A percentile compares a stretch with the other conserved stretches of the same genome.
These are phyloP conservation scores for Oreonectes daqikongensis DNA, from an alignment of 2,797 vertebrate species.

Conservation along the genomic window DNA sequence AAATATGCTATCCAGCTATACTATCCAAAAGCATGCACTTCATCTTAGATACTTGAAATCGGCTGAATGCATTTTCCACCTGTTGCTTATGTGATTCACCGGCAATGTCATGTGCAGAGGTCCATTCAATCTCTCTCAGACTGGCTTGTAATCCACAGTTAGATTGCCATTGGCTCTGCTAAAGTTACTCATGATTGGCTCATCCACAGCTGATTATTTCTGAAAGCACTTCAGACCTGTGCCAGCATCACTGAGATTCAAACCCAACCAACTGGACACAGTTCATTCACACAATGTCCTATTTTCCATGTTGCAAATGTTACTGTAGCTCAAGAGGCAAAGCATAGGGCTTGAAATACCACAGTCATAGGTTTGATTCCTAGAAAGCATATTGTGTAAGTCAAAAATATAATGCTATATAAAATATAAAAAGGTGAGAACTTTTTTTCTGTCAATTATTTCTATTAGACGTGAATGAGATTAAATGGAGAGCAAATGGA, in stretches of 20 bases:
- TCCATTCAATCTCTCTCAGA: background rate
- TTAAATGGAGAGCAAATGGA: too few species aligned
- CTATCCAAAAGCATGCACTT: too few species aligned
- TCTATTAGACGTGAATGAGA: too few species aligned
- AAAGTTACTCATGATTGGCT: constrained; percentile 11
- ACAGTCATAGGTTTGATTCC: background rate
- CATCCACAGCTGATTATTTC: constrained; percentile 21
- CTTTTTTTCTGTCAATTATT: too few species aligned
- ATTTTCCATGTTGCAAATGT: background rate
- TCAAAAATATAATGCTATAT: background rate
- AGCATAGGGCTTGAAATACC: background rate
- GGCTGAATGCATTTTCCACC: background rate
- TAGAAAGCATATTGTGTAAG: background rate
- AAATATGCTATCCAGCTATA: too few species aligned
- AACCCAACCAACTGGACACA: background rate
- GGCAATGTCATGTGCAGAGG: background rate
- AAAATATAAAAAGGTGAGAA: background rate
- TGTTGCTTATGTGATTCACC: background rate
- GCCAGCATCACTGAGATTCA: background rate
- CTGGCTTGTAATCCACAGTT: background rate
- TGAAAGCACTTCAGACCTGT: constrained; percentile 4
- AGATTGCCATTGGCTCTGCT: constrained; percentile 6
- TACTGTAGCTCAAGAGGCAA: too few species aligned
- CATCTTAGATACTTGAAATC: too few species aligned
- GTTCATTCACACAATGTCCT: background rate